phyloP scores from a whole-genome alignment of 2,888 invertebrate species.

The Notocelia uddmanniana region DNA sequence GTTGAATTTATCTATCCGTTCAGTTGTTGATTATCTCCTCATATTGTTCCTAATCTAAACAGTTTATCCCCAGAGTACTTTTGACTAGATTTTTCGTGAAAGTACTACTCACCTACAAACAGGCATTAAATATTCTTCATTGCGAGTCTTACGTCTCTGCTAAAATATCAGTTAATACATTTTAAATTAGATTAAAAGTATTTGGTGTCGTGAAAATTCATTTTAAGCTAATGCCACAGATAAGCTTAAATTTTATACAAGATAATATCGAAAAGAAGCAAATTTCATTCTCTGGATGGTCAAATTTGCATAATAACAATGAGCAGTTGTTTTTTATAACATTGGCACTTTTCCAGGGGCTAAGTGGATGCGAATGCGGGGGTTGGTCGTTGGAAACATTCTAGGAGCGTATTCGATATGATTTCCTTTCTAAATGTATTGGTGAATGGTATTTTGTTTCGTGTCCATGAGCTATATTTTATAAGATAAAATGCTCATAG shows the following conservation, averaged over 20 bases:
- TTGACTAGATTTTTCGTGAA: slow-evolving; percentile 17
- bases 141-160: background rate
- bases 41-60: slow-evolving; percentile 18
- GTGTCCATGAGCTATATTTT: slow-evolving; percentile 8
- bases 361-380: slow-evolving; percentile 29
- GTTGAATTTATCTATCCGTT: background rate
- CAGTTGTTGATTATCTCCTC: slow-evolving; percentile 6
- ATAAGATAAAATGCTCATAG: slow-evolving; percentile 1
- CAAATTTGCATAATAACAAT: slow-evolving; percentile 47
- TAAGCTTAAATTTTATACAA: slow-evolving; percentile 40
- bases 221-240: slow-evolving; percentile 1
- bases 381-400: slow-evolving; percentile 8
- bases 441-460: slow-evolving; percentile 20
- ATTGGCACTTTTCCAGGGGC: slow-evolving; percentile 39
- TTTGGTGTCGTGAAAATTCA: background rate
- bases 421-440: slow-evolving; percentile 15
- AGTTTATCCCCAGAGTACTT: slow-evolving; percentile 1
- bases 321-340: slow-evolving; percentile 41
- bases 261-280: slow-evolving; percentile 38
- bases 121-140: background rate
- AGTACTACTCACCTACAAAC: background rate
- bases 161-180: background rate
- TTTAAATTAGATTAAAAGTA: slow-evolving; percentile 8
- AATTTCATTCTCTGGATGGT: slow-evolving; percentile 38
- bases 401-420: slow-evolving; percentile 5